Percentiles rank a stretch among this genome's conserved stretches.
Conservation (phyloP, 2,113 vertebrate species). For the Nothobranchius kuhntae region DNA sequence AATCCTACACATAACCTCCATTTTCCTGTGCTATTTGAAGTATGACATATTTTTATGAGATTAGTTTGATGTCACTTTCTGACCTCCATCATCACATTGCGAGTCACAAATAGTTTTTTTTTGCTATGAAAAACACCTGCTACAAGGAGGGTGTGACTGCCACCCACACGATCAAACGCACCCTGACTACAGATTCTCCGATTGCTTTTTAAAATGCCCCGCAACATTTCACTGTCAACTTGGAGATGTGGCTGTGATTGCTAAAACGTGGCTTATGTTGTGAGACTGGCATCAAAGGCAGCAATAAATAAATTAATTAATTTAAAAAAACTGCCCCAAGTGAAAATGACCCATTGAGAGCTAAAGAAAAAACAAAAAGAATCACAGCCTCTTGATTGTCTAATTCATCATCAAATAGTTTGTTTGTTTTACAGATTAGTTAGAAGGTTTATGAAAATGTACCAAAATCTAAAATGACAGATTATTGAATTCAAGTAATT, state of each 20-base stretch:
- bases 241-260: conserved; percentile 31
- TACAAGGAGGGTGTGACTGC: conserved; percentile 27
- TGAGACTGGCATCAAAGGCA: conserved; percentile 8
- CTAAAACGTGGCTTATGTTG: conserved; percentile 11
- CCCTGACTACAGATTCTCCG: conserved; percentile 48
- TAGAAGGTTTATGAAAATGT: neutral
- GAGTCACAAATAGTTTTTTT: conserved; percentile 24
- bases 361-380: conserved; percentile 35
- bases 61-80: neutral
- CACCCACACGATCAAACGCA: conserved; percentile 18
- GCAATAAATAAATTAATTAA: conserved; percentile 17
- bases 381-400: conserved; percentile 29
- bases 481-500: no score
- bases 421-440: no score
- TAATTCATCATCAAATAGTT: conserved; percentile 32
- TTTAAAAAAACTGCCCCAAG: conserved; percentile 17
- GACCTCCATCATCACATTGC: neutral
- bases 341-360: conserved; percentile 25
- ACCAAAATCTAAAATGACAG: neutral
- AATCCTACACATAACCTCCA: no score
- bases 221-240: conserved; percentile 30
- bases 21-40: no score
- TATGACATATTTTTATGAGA: neutral
- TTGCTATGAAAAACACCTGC: conserved; percentile 40
- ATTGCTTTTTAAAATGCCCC: conserved; percentile 33